These are phyloP conservation scores for Hydractinia echinata DNA, from an alignment of 30 jellyfish, hydroid and myxozoan genomes.

Conservation along the genomic window DNA sequence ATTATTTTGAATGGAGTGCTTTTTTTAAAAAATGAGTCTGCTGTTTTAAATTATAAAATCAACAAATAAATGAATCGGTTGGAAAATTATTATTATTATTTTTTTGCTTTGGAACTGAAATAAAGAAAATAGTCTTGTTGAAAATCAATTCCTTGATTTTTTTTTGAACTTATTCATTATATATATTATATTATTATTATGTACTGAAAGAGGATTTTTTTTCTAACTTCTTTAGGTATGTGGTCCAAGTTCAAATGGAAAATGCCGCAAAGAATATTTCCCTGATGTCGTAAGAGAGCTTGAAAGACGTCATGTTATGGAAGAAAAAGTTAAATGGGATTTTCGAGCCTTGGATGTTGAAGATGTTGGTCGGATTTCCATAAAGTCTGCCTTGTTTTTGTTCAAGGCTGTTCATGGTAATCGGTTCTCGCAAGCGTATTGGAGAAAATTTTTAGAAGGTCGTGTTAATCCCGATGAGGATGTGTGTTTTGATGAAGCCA, in stretches of 20 bases:
- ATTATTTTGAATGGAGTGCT: too few species aligned
- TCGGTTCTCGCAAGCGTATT: slow-evolving; percentile 49
- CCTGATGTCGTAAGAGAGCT: slow-evolving; percentile 44
- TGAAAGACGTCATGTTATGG: slow-evolving; percentile 80
- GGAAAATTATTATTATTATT: too few species aligned
- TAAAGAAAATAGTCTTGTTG: too few species aligned
- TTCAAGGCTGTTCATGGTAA: slow-evolving; percentile 72
- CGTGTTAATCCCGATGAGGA: slow-evolving; percentile 70
- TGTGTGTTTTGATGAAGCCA: slow-evolving; percentile 61
- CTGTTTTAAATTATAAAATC: too few species aligned
- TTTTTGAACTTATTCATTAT: too few species aligned
- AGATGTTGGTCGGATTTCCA: slow-evolving; percentile 64
- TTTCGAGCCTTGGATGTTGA: slow-evolving; percentile 70
- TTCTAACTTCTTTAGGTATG: slow-evolving; percentile 29
- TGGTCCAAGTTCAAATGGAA: slow-evolving; percentile 43
- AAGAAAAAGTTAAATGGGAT: slow-evolving; percentile 77
- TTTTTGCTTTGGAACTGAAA: too few species aligned
- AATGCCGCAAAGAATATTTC: slow-evolving; percentile 48
- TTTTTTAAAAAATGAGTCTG: too few species aligned
- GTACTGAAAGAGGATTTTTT: too few species aligned
- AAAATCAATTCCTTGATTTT: too few species aligned
- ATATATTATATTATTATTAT: too few species aligned
- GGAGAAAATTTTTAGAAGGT: slow-evolving; percentile 70
- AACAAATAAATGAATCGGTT: too few species aligned
- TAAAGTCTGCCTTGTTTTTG: slow-evolving; percentile 73